Evolutionary conservation across 2,797 vertebrate genomes (phyloP), one percentile per base, ranked within the genome.

Genomic region (Momotus momota): DNA sequence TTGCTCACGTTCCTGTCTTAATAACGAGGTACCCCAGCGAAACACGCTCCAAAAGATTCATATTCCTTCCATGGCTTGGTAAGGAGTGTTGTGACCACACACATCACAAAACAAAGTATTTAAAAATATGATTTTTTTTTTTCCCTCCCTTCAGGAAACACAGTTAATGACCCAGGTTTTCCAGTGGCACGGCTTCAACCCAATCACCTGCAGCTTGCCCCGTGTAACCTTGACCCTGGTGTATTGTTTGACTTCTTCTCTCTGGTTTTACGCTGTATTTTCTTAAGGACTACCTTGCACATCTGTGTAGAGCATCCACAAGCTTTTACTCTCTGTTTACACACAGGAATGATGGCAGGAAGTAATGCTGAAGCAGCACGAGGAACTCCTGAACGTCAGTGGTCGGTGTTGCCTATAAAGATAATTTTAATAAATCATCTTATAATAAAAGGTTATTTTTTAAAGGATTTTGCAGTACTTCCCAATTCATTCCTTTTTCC

Each of bases 181-280:
- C 58, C 74, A 54, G 54, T 7, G 64, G 16, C 51, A 3, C 0
- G 43, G 41, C 60, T 23, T 83, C 73, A 26, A 26, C 1, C 25
- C 14, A 8, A n/a, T 21, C 41, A 3, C 7, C 41, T 4, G 71
- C 55, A 43, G 38, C 12, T n/a, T 62, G 33, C 64, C 57, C 69
- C 0, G 8, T 0, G 3, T 14, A 13, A 13, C 25, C 81, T 49
- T 7, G 7, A 20, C 71, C 49, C 60, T 58, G 22, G 29, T 72
- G 26, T 23, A 25, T 11, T 46, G 22, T 35, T 73, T 23, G 41
- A 46, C 33, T 69, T 43, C 15, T 22, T 81, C 41, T 7, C 38
- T 3, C 73, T 61, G 3, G 70, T 64, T 31, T 61, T 35, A 16
- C 38, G 8, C 57, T 20, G 51, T 33, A 17, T 86, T 60, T 79